Conservation (phyloP, 2,113 vertebrate species). For the Megatriorchis doriae region DNA sequence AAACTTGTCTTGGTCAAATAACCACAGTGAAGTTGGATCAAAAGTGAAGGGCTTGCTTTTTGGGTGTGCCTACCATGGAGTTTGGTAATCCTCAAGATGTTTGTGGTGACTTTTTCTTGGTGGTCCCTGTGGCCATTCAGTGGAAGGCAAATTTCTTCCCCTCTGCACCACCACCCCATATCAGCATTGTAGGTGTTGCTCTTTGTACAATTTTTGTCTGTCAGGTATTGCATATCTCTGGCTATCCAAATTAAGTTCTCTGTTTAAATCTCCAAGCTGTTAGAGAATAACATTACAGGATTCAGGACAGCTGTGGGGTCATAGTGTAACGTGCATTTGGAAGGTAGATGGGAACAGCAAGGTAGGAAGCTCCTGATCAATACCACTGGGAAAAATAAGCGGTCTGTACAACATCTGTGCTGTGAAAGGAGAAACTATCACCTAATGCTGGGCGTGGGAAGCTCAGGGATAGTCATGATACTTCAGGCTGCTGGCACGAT, state of each 20-base stretch:
- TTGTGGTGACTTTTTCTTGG: not conserved
- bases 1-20: not conserved
- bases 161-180: accelerated
- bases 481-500: not conserved
- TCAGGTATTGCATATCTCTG: not conserved
- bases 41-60: not conserved
- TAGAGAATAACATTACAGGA: not conserved
- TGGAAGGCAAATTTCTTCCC: not conserved
- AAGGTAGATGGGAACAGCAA: not conserved
- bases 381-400: not conserved
- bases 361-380: not conserved
- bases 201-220: not conserved
- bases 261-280: not conserved
- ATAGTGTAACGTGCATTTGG: not conserved
- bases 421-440: not conserved
- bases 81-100: not conserved
- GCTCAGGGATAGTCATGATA: not conserved
- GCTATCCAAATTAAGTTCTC: not conserved
- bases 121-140: not conserved
- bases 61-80: not conserved
- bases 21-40: not conserved
- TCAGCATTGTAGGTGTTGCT: not conserved
- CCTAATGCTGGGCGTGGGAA: not conserved
- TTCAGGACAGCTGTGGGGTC: slow-evolving; percentile 15
- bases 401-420: not conserved